Percentiles rank a stretch among this genome's conserved stretches.
Evolutionary conservation across 1,140 invertebrate genomes (phyloP).

Genomic region (Camponotus floridanus): DNA sequence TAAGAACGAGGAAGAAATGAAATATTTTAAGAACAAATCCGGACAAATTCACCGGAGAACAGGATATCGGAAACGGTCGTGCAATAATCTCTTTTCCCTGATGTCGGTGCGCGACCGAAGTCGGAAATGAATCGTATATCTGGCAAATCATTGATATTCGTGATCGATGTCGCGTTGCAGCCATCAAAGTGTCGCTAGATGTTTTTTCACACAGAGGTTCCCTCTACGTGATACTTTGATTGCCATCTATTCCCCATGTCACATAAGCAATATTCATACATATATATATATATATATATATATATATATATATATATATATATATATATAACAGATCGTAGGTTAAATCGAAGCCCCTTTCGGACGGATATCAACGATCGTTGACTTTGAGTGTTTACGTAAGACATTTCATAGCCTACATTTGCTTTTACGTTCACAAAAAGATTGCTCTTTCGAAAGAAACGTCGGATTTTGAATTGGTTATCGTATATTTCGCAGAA

Average conservation of each 20-base stretch:
- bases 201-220: not conserved
- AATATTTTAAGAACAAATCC: conserved; percentile 4
- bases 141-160: not conserved
- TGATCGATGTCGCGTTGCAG: not conserved
- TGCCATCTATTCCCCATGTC: not conserved
- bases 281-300: not conserved
- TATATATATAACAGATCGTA: no score
- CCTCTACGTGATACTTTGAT: conserved; percentile 24
- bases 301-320: not conserved
- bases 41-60: not conserved
- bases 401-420: not conserved
- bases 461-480: not conserved
- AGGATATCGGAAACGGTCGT: not conserved
- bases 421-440: not conserved
- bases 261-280: conserved; percentile 1
- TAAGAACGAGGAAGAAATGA: not conserved
- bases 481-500: not conserved
- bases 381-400: not conserved
- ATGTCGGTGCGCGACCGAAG: not conserved
- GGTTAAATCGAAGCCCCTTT: not conserved
- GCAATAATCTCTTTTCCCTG: conserved; percentile 8
- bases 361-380: not conserved
- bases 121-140: conserved; percentile 17
- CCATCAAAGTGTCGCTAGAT: not conserved
- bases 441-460: not conserved